Base-by-base conservation (phyloP, 2,113 vertebrate genomes). In the Formicarius rufipectus region DNA sequence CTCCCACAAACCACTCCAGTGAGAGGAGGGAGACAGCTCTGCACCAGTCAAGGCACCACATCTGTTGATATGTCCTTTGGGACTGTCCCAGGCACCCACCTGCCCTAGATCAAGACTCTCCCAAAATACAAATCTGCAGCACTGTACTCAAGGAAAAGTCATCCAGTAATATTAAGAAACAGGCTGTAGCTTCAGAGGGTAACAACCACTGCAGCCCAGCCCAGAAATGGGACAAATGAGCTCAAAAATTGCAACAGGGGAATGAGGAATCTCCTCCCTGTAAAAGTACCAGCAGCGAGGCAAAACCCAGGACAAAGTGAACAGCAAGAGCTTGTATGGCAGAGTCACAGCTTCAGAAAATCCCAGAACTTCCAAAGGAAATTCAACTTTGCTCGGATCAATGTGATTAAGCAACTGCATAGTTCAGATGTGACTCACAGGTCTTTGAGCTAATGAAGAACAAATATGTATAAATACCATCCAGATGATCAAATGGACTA, bases 381-480 rank as follows among this genome's bases (percentile, higher is more conserved):
- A 63, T 63, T 63, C 87, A 93, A 27, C 89, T 67, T 76, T 82
- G 88, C 87, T 94, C 92, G 93, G 96, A 93, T 97, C 97, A 85
- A 69, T 81, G 53, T 68, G 96, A 98, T 94, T 92, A 97, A 97
- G 96, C 97, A 87, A 95, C 96, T 80, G 94, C 80, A 69, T 25
- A 71, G 95, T 93, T 95, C 96, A 97, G 91, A 95, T 93, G 94
- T 90, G 97, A 98, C 96, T 96, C 97, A 96, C 95, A 87, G 23
- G 82, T 83, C 95, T 94, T 45, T 45, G 76, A 95, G 96, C 92
- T 97, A 96, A 97, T 93, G 97, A 97, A 96, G 97, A 98, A 97
- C 96, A 98, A 98, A 98, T 97, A 97, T 93, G 96, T 95, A 97
- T 95, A 97, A 97, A 97, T 93, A 97, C 84, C 96, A 96, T 93